Conservation (phyloP, 1,140 invertebrate genomes). For the Laodelphax striatellus region DNA sequence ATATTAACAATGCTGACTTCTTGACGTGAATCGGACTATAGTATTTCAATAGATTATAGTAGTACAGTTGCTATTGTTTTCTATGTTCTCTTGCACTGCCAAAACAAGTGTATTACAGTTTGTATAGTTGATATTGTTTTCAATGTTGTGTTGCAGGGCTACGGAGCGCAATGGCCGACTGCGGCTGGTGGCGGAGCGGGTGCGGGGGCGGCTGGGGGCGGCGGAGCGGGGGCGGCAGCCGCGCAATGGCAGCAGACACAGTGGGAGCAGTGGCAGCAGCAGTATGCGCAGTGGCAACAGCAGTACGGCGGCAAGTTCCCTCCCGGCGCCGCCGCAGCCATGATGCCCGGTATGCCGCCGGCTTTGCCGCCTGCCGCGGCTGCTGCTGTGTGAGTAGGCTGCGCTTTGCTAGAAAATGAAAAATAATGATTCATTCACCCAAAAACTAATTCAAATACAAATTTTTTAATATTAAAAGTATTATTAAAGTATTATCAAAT, state of each 20-base stretch:
- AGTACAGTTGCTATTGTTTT: no score
- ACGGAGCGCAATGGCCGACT: background rate
- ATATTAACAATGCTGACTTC: no score
- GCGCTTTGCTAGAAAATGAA: no score
- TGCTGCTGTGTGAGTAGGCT: background rate
- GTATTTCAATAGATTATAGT: no score
- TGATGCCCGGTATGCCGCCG: background rate
- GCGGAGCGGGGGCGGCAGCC: conserved; percentile 70
- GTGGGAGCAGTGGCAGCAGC: conserved; percentile 73
- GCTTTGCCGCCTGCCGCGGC: background rate
- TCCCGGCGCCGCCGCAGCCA: background rate
- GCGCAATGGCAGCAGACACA: conserved; percentile 66
- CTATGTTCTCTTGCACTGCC: no score
- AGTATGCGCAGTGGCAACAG: conserved; percentile 71
- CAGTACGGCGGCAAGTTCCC: conserved; percentile 58
- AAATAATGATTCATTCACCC: no score
- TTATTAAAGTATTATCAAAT: no score
- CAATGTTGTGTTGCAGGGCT: background rate
- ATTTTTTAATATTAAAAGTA: no score
- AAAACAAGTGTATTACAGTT: no score
- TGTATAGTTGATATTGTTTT: no score
- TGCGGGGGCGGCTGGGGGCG: conserved; percentile 49
- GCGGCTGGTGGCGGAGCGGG: conserved; percentile 61
- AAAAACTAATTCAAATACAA: no score
- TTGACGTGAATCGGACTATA: no score